Base-by-base conservation (phyloP, 2,888 invertebrate species). In the Agrotis ipsilon region DNA sequence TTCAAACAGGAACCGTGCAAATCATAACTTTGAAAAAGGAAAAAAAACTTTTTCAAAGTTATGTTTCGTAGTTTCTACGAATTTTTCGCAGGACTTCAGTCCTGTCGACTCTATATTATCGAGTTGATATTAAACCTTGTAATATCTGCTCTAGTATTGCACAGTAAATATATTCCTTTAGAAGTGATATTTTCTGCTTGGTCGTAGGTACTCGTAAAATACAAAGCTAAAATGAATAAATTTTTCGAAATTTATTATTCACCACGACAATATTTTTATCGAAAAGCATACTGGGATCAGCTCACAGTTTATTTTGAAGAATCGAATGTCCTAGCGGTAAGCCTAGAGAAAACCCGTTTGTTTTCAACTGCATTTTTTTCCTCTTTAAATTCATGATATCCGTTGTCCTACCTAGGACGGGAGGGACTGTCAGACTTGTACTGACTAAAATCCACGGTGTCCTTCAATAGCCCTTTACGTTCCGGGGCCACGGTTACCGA, bases 251-350 rank as follows among this genome's bases (percentile, higher is more conserved):
- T 18, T 2, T 80, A 80, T 63, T n/a, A 72, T 51, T 59, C 51
- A 19, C 32, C 46, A 9, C 19, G 21, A 7, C 60, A 19, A 4
- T n/a, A 55, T n/a, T 72, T 63, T 13, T 59, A 76, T 61, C 16
- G n/a, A 16, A 62, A 45, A 45, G 64, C 72, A 7, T 80, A 80
- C 14, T 24, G 39, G 11, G 43, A 72, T 24, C 55, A 55, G 24
- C 57, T 39, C 16, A 69, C 64, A 32, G 61, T 76, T 55, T 80
- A 64, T 69, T 76, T 76, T 43, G 61, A 79, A 14, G 70, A 76
- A 19, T 54, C 45, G 18, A 49, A 57, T 52, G 24, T 16, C 16
- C 45, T 55, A 45, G 21, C 32, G 72, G 80, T 80, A 76, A 80
- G 80, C 55, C 3, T 67, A 24, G 3, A 39, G 13, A 11, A 49